Evolutionary conservation across 2,797 vertebrate species (phyloP).

Genomic region (Argentina silus): DNA sequence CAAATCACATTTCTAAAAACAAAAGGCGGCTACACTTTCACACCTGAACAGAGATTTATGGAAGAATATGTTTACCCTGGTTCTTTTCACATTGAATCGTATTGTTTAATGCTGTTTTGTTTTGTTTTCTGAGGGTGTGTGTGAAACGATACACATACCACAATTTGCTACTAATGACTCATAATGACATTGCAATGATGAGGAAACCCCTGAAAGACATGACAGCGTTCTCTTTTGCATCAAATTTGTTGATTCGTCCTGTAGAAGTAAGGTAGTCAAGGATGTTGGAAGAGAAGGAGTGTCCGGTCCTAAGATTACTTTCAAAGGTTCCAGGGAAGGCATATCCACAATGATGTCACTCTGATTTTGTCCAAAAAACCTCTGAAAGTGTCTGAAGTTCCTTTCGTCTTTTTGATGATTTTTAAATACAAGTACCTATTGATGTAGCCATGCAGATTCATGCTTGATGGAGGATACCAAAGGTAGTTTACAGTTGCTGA

Average conservation of each 20-base stretch:
- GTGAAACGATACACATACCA: not conserved
- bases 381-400: not conserved
- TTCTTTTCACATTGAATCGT: not conserved
- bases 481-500: constrained; percentile 43
- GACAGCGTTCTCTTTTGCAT: not conserved
- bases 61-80: not conserved
- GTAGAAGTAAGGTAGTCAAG: not conserved
- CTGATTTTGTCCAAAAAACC: not conserved
- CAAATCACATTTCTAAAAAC: not conserved
- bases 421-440: not conserved
- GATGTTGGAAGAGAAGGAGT: not conserved
- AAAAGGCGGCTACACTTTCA: not conserved
- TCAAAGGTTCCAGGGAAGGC: not conserved
- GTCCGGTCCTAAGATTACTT: not conserved
- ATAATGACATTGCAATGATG: constrained; percentile 8
- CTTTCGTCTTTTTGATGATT: not conserved
- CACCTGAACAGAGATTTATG: not conserved
- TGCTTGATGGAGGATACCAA: constrained; percentile 58
- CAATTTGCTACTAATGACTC: not conserved
- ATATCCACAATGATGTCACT: not conserved
- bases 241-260: not conserved
- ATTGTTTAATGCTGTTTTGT: not conserved
- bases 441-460: constrained; percentile 73
- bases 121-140: not conserved
- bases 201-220: not conserved